A percentile compares a stretch with the other conserved stretches of the same genome.
Conservation (phyloP, 30 jellyfish, hydroid and myxozoan genomes). For the Cassiopea xamachana region DNA sequence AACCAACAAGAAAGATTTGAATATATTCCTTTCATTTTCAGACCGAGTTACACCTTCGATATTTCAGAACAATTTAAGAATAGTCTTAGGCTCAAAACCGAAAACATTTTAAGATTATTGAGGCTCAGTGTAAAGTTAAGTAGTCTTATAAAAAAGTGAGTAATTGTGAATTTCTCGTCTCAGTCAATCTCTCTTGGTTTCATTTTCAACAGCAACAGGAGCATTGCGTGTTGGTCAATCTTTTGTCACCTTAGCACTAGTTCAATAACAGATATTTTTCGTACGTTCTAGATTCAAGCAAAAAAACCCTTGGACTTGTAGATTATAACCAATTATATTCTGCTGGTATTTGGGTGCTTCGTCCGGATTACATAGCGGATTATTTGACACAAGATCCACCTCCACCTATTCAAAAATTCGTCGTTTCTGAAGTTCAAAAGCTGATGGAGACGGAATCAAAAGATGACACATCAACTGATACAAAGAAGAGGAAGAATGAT, state of each 20-base stretch:
- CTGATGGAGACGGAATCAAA: slow-evolving; percentile 29
- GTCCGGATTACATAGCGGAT: slow-evolving; percentile 93
- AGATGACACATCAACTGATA: neutral
- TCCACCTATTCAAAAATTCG: slow-evolving; percentile 76
- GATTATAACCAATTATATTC: slow-evolving; percentile 50
- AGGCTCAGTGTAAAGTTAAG: too few relatives aligned
- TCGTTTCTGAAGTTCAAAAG: slow-evolving; percentile 62
- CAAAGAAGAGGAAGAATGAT: slow-evolving; percentile 48
- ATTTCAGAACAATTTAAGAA: too few relatives aligned
- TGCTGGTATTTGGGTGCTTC: slow-evolving; percentile 74
- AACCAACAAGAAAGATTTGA: too few relatives aligned
- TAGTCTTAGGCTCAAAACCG: too few relatives aligned
- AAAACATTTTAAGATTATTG: too few relatives aligned
- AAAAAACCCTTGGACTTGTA: slow-evolving; percentile 53
- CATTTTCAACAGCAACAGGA: slow-evolving; percentile 16
- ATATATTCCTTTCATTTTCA: too few relatives aligned
- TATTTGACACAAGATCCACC: slow-evolving; percentile 77
- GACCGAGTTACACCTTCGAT: too few relatives aligned
- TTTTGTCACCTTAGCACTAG: too few relatives aligned
- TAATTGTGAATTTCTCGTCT: too few relatives aligned
- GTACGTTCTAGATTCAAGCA: slow-evolving; percentile 58
- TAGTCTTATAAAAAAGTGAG: too few relatives aligned
- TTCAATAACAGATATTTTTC: neutral
- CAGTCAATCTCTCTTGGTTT: neutral
- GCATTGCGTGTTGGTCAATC: too few relatives aligned